Base-by-base conservation (phyloP, 2,113 vertebrate genomes). In the Leucoraja erinaceus region DNA sequence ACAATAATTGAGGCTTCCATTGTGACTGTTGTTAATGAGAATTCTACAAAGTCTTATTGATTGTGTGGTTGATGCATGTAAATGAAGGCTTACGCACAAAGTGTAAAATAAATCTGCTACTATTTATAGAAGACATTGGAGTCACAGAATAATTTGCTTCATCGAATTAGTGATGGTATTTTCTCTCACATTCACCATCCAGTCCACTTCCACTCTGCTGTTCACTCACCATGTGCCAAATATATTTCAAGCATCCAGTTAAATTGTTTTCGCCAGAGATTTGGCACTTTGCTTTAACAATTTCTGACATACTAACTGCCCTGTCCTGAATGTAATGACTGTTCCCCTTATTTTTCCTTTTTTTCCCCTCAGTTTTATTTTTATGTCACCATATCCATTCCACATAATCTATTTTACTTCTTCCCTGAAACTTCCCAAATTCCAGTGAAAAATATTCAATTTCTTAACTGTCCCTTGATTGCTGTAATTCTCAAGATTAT, bases 41-140 rank as follows among this genome's bases (percentile, higher is more conserved):
- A 88, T n/a, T n/a, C 12, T 63, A 66, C 63, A n/a, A 86, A 61
- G 83, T 31, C 59, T 88, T 63, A 63, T 63, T 66, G 28, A 66
- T 88, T 88, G 18, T 33, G 28, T 66, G 59, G 83, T 14, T 31
- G n/a, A 88, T 63, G 28, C 61, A 6, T 86, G 56, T n/a, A 86
- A 86, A 86, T 84, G 81, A 61, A 86, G 18, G 83, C 59, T 88
- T 61, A 61, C 12, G 33, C 59, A 88, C 59, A 2, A 88, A 31
- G 59, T 88, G 59, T 66, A 66, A 88, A 88, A 88, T 63, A 88
- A 88, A 88, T 63, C 12, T 88, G 47, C 10, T 31, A 88, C 61
- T 88, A 88, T 33, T 88, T 88, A 88, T 66, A 16, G 83, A 88
- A 88, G 59, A 66, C 54, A 88, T 31, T 28, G 61, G 10, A 61